phyloP scores from a whole-genome alignment of 2,113 vertebrate species.

The Paedocypris sp. region DNA sequence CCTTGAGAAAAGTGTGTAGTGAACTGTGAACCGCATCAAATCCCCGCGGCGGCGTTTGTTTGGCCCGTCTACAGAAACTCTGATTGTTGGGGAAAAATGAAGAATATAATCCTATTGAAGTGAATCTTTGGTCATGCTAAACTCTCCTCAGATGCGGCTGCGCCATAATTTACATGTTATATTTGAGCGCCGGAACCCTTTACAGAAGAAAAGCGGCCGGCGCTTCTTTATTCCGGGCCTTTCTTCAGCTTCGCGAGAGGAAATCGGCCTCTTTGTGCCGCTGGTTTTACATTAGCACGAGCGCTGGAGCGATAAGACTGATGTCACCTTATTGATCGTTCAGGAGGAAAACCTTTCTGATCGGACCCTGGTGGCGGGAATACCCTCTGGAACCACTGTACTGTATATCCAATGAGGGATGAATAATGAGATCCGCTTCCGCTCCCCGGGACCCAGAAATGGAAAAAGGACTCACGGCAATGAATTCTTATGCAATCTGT shows the following conservation, averaged over 20 bases:
- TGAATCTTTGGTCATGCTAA: conserved; percentile 58
- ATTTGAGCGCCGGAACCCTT: conserved; percentile 22
- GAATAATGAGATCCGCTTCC: too few species aligned
- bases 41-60: conserved; percentile 57
- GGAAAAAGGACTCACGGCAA: too few species aligned
- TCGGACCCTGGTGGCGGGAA: too few species aligned
- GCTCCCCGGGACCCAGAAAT: too few species aligned
- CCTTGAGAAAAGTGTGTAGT: conserved; percentile 60
- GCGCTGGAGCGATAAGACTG: not conserved
- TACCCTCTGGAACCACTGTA: too few species aligned
- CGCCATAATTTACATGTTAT: conserved; percentile 37
- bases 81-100: conserved; percentile 65
- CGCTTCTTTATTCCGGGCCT: not conserved
- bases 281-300: not conserved
- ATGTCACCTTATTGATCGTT: not conserved
- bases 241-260: conserved; percentile 3
- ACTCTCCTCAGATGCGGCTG: conserved; percentile 45
- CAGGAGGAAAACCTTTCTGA: too few species aligned
- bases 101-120: conserved; percentile 72
- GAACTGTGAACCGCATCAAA: conserved; percentile 70
- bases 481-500: too few species aligned
- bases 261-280: not conserved
- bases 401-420: too few species aligned
- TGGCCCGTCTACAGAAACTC: conserved; percentile 52
- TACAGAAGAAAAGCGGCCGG: conserved; percentile 22